Conservation (phyloP, 1,140 invertebrate genomes). For the Forficula auricularia region DNA sequence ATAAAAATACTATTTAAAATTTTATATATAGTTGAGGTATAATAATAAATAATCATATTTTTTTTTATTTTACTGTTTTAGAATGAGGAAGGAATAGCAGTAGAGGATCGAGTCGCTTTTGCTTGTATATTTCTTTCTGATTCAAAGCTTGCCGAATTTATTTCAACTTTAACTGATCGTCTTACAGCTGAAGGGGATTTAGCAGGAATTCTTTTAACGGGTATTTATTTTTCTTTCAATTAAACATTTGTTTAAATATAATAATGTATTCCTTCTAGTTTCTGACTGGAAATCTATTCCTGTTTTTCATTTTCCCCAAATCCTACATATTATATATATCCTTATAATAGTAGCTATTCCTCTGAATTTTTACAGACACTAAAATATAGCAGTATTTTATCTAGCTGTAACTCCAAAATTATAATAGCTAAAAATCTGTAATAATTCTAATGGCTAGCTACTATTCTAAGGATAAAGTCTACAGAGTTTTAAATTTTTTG, state of each 20-base stretch:
- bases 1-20: too few relatives aligned
- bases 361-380: too few relatives aligned
- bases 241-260: slow-evolving; percentile 59
- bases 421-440: too few relatives aligned
- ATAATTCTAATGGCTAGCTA: too few relatives aligned
- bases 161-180: slow-evolving; percentile 47
- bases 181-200: slow-evolving; percentile 63
- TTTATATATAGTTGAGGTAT: too few relatives aligned
- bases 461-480: too few relatives aligned
- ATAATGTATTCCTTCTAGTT: neutral
- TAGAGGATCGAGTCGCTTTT: slow-evolving; percentile 85
- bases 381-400: too few relatives aligned
- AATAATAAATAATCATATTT: too few relatives aligned
- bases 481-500: too few relatives aligned
- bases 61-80: slow-evolving; percentile 38
- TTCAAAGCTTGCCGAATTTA: slow-evolving; percentile 55
- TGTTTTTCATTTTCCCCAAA: neutral
- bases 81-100: slow-evolving; percentile 60
- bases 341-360: too few relatives aligned
- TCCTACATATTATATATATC: too few relatives aligned
- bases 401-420: too few relatives aligned
- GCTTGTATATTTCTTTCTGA: slow-evolving; percentile 78
- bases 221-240: slow-evolving; percentile 52
- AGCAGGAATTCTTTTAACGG: slow-evolving; percentile 70
- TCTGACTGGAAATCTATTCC: slow-evolving; percentile 2